A percentile compares a stretch with the other conserved stretches of the same genome.
Evolutionary conservation across 2,888 invertebrate genomes (phyloP).

Genomic region (Eristalis pertinax): DNA sequence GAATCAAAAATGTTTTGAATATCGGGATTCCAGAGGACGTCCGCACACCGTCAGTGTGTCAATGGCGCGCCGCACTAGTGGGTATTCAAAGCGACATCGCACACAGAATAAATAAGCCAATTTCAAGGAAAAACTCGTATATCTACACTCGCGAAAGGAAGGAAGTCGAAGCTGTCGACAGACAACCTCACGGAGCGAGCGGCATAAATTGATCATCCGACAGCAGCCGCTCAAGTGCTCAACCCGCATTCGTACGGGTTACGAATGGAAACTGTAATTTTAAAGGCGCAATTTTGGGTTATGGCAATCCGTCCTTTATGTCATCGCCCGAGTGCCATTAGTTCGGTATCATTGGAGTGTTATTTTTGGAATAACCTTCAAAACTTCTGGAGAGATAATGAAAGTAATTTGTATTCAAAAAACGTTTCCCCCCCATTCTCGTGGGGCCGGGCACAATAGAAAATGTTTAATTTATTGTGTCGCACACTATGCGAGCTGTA

Average conservation of each 20-base stretch:
- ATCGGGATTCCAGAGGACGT: background rate
- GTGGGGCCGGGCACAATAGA: conserved; percentile 30
- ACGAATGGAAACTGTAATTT: conserved; percentile 46
- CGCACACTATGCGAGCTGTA: background rate
- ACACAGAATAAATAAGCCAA: conserved; percentile 45
- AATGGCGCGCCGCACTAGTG: conserved; percentile 6
- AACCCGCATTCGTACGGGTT: conserved; percentile 18
- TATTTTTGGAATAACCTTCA: conserved; percentile 59
- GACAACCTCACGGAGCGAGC: background rate
- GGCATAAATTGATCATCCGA: conserved; percentile 15
- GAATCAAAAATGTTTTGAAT: conserved; percentile 41
- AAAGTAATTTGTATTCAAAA: conserved; percentile 68
- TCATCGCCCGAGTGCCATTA: conserved; percentile 58
- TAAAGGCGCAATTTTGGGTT: conserved; percentile 53
- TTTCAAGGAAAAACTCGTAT: conserved; percentile 27
- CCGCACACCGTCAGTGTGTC: conserved; percentile 3
- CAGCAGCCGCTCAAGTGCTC: conserved; percentile 8
- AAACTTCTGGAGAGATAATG: conserved; percentile 57
- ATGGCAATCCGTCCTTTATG: conserved; percentile 60
- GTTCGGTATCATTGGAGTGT: conserved; percentile 57
- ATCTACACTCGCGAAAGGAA: background rate
- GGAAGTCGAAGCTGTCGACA: background rate
- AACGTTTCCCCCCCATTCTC: conserved; percentile 43
- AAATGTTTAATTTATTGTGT: conserved; percentile 52
- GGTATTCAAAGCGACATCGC: conserved; percentile 44